Percentiles rank a stretch among this genome's conserved stretches.
Evolutionary conservation across 2,797 vertebrate genomes (phyloP).

Genomic region (Microctenopoma lineatum): DNA sequence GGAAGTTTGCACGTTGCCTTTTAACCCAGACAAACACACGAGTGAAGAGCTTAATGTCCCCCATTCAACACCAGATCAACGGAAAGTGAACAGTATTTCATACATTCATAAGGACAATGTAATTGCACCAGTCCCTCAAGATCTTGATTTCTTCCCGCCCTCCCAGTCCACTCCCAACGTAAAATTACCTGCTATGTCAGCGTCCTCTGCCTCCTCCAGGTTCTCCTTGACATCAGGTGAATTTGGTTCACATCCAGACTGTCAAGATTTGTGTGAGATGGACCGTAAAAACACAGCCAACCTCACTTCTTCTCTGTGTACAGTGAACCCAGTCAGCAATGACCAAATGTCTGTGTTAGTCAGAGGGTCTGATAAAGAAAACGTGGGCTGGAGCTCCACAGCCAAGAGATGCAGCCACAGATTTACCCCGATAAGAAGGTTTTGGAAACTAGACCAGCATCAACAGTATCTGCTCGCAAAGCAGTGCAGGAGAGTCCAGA

Average conservation of each 20-base stretch:
- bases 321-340: not conserved
- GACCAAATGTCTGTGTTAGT: not conserved
- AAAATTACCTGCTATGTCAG: conserved; percentile 13
- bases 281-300: not conserved
- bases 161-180: conserved; percentile 76
- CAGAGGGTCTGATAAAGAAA: conserved; percentile 34
- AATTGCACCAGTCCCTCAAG: conserved; percentile 5
- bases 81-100: not conserved
- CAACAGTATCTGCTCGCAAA: not conserved
- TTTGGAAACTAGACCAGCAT: conserved; percentile 14
- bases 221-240: not conserved
- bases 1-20: not conserved
- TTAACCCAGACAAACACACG: conserved; percentile 2
- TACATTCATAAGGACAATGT: conserved; percentile 17
- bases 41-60: not conserved
- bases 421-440: conserved; percentile 36
- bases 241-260: not conserved
- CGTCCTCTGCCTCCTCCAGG: not conserved
- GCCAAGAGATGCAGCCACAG: conserved; percentile 15
- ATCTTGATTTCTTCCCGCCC: conserved; percentile 69
- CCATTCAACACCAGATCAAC: conserved; percentile 31
- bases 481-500: conserved; percentile 5
- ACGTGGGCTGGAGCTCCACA: not conserved
- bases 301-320: not conserved
- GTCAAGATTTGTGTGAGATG: conserved; percentile 3